These are phyloP conservation scores for Entosphenus tridentatus DNA, from an alignment of 2,113 vertebrate species.

Conservation along the genomic window DNA sequence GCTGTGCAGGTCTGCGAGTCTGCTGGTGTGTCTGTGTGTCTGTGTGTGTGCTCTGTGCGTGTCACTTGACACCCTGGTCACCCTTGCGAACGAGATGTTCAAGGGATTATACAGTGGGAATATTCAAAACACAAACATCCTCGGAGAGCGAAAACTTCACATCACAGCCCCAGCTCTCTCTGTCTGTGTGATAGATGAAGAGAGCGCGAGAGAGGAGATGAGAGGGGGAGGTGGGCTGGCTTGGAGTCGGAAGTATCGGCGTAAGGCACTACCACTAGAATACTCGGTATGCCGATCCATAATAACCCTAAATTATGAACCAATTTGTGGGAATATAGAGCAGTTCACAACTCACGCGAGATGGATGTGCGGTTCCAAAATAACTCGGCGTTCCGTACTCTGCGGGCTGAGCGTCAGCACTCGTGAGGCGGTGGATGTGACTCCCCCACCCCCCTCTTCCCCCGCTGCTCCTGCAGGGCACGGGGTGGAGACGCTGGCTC, in stretches of 20 bases:
- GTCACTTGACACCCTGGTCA: not conserved
- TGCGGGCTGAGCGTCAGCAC: not conserved
- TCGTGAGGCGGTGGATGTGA: not conserved
- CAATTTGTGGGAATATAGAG: not conserved
- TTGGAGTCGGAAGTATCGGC: not conserved
- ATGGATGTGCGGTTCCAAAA: not conserved
- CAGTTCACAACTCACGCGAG: not conserved
- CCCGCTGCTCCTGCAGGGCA: conserved; percentile 2
- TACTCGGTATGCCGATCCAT: not conserved
- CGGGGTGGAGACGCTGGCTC: not conserved
- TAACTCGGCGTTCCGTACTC: not conserved
- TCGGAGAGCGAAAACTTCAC: too few species aligned
- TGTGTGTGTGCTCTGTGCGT: not conserved
- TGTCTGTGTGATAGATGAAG: too few species aligned
- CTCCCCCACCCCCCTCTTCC: not conserved
- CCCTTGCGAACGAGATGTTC: not conserved
- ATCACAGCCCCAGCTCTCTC: too few species aligned
- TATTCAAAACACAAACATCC: not conserved
- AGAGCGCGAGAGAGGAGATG: not conserved
- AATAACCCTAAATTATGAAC: not conserved
- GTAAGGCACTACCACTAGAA: not conserved
- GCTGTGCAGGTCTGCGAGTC: not conserved
- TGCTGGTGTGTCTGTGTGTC: not conserved
- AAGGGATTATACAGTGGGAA: not conserved
- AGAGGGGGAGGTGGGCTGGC: not conserved